A percentile compares a stretch with the other conserved stretches of the same genome.
Conservation (phyloP, 2,797 vertebrate genomes). For the Pteronotus mesoamericanus region DNA sequence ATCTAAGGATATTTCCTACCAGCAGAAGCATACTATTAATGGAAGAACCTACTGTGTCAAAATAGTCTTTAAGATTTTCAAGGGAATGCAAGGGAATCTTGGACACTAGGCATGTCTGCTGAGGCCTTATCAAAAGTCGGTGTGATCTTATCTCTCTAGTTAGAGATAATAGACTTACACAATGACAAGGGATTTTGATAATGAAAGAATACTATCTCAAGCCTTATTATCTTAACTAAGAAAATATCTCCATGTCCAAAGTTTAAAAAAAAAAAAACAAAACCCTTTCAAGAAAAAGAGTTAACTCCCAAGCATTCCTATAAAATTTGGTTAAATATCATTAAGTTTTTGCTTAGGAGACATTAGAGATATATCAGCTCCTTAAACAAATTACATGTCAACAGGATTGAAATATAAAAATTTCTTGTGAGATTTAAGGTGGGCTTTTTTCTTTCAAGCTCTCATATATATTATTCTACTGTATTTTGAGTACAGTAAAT, state of each 20-base stretch:
- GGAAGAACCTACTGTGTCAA: not conserved
- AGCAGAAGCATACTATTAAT: not conserved
- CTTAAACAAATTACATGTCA: slow-evolving; percentile 40
- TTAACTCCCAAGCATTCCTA: slow-evolving; percentile 12
- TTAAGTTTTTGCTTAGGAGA: not conserved
- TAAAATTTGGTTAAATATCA: slow-evolving; percentile 15
- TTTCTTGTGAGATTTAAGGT: slow-evolving; percentile 5
- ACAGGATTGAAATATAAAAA: not conserved
- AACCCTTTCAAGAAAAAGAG: slow-evolving; percentile 7
- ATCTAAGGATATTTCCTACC: not conserved
- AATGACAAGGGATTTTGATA: not conserved
- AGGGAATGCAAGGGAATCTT: not conserved
- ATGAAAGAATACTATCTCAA: slow-evolving; percentile 24
- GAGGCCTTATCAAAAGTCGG: not conserved
- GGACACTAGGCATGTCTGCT: not conserved
- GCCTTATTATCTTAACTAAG: slow-evolving; percentile 34
- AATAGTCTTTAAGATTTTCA: not conserved
- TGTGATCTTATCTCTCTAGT: slow-evolving; percentile 22
- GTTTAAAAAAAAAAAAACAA: not conserved
- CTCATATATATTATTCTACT: slow-evolving; percentile 47
- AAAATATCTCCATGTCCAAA: not conserved
- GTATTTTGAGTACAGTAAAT: slow-evolving; percentile 63
- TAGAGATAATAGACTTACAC: slow-evolving; percentile 30
- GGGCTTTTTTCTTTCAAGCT: not conserved
- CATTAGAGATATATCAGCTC: not conserved